Evolutionary conservation across 2,113 vertebrate genomes (phyloP).

Genomic region (Pao palembangensis): DNA sequence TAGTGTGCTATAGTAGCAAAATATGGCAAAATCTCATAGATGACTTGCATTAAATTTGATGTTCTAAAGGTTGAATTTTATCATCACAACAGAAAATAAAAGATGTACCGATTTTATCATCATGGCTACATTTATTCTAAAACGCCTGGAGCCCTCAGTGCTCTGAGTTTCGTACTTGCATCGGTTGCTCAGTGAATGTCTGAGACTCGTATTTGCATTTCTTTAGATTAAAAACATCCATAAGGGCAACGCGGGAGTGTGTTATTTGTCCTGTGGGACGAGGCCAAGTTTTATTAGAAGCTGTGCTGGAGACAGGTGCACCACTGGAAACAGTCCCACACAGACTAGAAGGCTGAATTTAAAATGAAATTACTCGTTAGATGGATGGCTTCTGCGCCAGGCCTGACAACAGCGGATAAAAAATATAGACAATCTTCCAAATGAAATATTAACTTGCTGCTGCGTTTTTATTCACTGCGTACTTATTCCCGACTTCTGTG

Average conservation of each 20-base stretch:
- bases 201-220: constrained; percentile 36
- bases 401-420: constrained; percentile 38
- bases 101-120: background rate
- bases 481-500: background rate
- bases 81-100: too few relatives aligned
- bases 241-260: constrained; percentile 19
- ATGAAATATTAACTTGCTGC: constrained; percentile 46
- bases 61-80: too few relatives aligned
- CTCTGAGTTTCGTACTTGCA: background rate
- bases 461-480: constrained; percentile 18
- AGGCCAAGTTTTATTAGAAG: constrained; percentile 48
- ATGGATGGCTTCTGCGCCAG: constrained; percentile 49
- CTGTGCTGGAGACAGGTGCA: constrained; percentile 23
- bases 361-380: constrained; percentile 49
- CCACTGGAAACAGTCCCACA: constrained; percentile 28
- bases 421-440: constrained; percentile 44
- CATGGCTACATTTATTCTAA: background rate
- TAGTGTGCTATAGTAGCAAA: too few relatives aligned
- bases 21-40: too few relatives aligned
- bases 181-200: constrained; percentile 9
- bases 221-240: constrained; percentile 51
- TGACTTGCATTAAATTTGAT: too few relatives aligned
- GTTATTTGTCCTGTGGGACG: constrained; percentile 33
- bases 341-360: constrained; percentile 30
- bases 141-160: background rate